Evolutionary conservation across 2,888 invertebrate species (phyloP), one percentile per base, ranked within the genome.

Genomic region (Entomobrya multifasciata): DNA sequence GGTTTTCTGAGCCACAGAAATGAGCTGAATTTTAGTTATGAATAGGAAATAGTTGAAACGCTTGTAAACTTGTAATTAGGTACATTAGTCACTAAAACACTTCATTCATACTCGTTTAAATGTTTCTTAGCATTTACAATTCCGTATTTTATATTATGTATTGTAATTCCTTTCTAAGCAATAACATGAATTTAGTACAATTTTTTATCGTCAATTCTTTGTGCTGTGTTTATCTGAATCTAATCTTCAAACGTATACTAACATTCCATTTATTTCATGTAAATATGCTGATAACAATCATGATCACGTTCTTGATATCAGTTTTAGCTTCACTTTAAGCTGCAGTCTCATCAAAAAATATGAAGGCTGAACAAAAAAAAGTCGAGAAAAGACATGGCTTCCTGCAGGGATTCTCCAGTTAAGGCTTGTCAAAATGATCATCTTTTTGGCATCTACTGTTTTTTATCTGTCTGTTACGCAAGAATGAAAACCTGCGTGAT

Each of bases 351-450:
- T 20, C 13, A 11, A 67, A 41, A 22, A 67, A 67, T 41, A 67
- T 10, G 67, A 67, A 65, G 36, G n/a, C 65, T 65, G 15, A 11
- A 22, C 36, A 62, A 60, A 52, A 78, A 78, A 79, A 80, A 67
- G 47, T 22, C 47, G 67, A 80, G 81, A 81, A 81, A 41, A 80
- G 20, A 82, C 81, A 82, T 72, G 81, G 74, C 57, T 47, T 82
- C 81, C 72, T 47, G 81, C 60, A 49, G 81, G 20, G 79, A 80
- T 52, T 67, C 44, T 80, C 25, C 65, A 80, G 79, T 80, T 80
- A 67, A 67, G 72, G 47, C 74, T 72, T 72, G 81, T 82, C 81
- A 82, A 72, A 82, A 36, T 17, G 60, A 72, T 82, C 72, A 72
- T 70, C 41, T 60, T 81, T 41, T 60, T 81, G 81, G 72, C 81